Evolutionary conservation across 2,113 vertebrate genomes (phyloP), one percentile per base, ranked within the genome.

Genomic region (Percina caprodes): DNA sequence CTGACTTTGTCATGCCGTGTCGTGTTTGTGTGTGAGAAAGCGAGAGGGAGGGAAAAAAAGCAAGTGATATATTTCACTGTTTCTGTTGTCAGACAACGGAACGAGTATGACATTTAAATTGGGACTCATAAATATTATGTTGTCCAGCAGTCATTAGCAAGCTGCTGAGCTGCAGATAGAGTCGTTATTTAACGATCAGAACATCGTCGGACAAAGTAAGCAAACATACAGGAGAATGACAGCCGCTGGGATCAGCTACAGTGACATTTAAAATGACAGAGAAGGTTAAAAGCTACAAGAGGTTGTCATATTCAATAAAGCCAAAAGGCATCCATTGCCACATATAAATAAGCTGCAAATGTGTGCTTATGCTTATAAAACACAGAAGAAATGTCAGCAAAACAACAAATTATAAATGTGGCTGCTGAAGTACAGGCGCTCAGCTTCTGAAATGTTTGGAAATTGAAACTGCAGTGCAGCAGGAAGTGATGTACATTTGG

Each of bases 21-120:
- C 10, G 9, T 6, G 9, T 10, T 39, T 42, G 39, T 42, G 14
- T 24, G 56, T 26, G 56, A 7, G 23, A 58, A 6, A 24, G 55
- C 15, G 23, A 5, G 12, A 24, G 13, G 19, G 55, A 26, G 55
- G 35, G 35, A 9, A 39, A 39, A 12, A 58, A 42, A 23, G 21
- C 21, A 21, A 21, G 19, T 63, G 11, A 23, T 14, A 46, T 45
- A 45, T 45, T 45, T 15, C 15, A 46, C 11, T 65, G n/a, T 46
- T 8, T 65, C 62, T 66, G 63, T 54, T 69, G 66, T 69, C 49
- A 35, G 66, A 26, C 14, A 48, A 48, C 23, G 5, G 63, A 66
- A 45, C 13, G 15, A 48, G 42, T 24, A 48, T 66, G 6, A 26
- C 24, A 49, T 66, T 23, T 26, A 2, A 42, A 35, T 35, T 35